phyloP scores from a whole-genome alignment of 1,140 invertebrate species.

The Penaeus indicus region DNA sequence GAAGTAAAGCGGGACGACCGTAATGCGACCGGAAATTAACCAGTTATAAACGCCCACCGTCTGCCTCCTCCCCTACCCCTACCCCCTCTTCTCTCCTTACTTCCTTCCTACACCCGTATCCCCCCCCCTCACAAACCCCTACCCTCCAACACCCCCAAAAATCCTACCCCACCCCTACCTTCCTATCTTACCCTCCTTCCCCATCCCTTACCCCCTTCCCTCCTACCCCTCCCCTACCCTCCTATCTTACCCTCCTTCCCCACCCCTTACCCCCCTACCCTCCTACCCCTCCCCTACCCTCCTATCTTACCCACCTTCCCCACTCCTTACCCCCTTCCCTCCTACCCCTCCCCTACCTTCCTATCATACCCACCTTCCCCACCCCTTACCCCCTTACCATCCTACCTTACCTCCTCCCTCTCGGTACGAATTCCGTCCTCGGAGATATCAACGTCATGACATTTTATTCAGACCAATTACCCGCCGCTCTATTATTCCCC shows the following conservation, averaged over 20 bases:
- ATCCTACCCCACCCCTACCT: neutral
- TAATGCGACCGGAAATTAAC: no score
- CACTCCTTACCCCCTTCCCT: neutral
- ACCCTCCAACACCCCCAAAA: neutral
- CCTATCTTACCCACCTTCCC: neutral
- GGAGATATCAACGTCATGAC: no score
- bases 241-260: neutral
- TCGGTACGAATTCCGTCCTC: neutral
- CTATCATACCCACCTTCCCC: no score
- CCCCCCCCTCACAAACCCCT: neutral
- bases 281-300: neutral
- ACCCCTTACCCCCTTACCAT: neutral
- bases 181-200: neutral
- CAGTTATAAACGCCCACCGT: neutral
- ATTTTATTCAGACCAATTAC: no score
- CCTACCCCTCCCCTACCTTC: neutral
- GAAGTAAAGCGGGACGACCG: no score
- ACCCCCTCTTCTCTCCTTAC: neutral
- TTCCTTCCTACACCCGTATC: neutral
- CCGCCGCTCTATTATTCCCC: neutral
- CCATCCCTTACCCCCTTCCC: neutral
- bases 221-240: neutral
- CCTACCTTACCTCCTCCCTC: neutral
- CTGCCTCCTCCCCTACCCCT: slow-evolving; percentile 6
- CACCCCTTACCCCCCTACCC: neutral